Evolutionary conservation across 2,113 vertebrate species (phyloP), one percentile per base, ranked within the genome.

Genomic region (Syngnathus scovelli): DNA sequence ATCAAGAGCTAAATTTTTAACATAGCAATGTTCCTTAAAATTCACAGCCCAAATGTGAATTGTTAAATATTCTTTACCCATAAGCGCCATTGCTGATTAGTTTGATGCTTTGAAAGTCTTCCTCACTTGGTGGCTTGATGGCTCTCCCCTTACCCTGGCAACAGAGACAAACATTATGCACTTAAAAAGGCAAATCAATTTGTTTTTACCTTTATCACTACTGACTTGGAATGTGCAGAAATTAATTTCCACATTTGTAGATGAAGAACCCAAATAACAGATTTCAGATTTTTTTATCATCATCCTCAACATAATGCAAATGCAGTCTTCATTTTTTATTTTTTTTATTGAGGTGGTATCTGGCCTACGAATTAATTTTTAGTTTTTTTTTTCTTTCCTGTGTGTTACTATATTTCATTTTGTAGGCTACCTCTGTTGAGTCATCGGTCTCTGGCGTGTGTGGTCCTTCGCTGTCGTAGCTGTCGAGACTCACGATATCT

Each of bases 1-100:
- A 33, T 33, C 3, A 33, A 33, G 27, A 3, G 27, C 27, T 33
- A 33, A 2, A 33, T 33, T 33, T 33, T 33, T 33, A 33, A 33
- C 27, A 33, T 33, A 33, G 27, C 27, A 33, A 33, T 33, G 27
- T 33, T 33, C 27, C 27, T 33, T 33, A 33, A 33, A 33, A 33
- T 33, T 33, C 27, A 33, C 27, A 52, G 7, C 7, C 18, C 18
- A 6, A 19, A n/a, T 49, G 48, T 49, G 48, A 49, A 49, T 9
- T n/a, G 49, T 52, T 49, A 1, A n/a, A 4, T 13, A 66, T 41
- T 7, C 49, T 92, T 94, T 83, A 96, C 95, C 95, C 95, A 27
- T 98, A 98, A 36, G 95, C 95, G 3, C 95, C 94, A 0, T 95
- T 96, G 87, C 95, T 98, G 78, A 98, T 98, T 61, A 96, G 92